phyloP scores from a whole-genome alignment of 1,140 invertebrate species.

The Neotoxoptera formosana region DNA sequence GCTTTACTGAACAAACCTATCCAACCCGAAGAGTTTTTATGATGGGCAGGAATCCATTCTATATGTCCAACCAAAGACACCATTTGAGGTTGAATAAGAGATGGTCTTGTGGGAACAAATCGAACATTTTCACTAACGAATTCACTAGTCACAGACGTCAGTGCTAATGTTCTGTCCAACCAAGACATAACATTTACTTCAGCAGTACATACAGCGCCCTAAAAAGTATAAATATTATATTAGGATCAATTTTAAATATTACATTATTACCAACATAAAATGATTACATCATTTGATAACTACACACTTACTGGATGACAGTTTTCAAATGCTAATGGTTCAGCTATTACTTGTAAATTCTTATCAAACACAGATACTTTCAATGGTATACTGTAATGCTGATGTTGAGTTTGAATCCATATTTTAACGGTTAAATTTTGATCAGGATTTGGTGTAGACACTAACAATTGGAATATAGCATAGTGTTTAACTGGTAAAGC shows the following conservation, averaged over 20 bases:
- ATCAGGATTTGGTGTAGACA: slow-evolving; percentile 51
- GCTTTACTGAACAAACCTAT: slow-evolving; percentile 47
- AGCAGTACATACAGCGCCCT: slow-evolving; percentile 50
- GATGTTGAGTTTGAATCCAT: slow-evolving; percentile 56
- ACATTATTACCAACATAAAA: neutral
- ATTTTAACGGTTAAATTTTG: slow-evolving; percentile 56
- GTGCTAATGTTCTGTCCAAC: slow-evolving; percentile 51
- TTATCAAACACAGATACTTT: slow-evolving; percentile 53
- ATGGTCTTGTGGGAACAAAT: slow-evolving; percentile 51
- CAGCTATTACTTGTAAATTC: slow-evolving; percentile 54
- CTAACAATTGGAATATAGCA: slow-evolving; percentile 54
- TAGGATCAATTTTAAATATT: neutral
- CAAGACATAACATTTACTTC: slow-evolving; percentile 57
- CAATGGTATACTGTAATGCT: slow-evolving; percentile 53
- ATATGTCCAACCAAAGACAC: slow-evolving; percentile 51
- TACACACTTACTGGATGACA: slow-evolving; percentile 47
- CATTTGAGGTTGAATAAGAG: slow-evolving; percentile 50
- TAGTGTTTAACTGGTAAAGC: slow-evolving; percentile 50
- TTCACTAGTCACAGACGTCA: slow-evolving; percentile 53
- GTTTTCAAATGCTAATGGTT: slow-evolving; percentile 52
- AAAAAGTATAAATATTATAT: neutral
- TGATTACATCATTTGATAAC: neutral
- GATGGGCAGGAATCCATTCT: slow-evolving; percentile 53
- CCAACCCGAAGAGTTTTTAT: slow-evolving; percentile 50
- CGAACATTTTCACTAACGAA: slow-evolving; percentile 54